Evolutionary conservation across 2,797 vertebrate species (phyloP).

Genomic region (Carcharodon carcharias): DNA sequence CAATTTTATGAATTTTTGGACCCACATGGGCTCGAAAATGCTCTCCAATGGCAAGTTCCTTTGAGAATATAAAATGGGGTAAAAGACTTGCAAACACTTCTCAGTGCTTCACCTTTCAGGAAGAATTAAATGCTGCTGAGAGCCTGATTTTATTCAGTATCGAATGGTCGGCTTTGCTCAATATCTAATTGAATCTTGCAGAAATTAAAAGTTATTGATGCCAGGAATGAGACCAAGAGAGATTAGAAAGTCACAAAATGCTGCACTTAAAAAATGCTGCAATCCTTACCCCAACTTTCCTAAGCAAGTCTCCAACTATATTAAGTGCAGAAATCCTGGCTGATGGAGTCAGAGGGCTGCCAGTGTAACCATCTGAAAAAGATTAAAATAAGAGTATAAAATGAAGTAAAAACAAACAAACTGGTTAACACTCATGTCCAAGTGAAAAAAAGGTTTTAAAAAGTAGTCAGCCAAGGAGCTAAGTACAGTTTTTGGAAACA

Average conservation of each 20-base stretch:
- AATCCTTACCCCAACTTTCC: conserved; percentile 89
- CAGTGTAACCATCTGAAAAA: conserved; percentile 66
- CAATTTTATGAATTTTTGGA: not conserved
- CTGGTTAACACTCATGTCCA: not conserved
- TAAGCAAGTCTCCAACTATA: conserved; percentile 89
- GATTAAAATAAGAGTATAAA: conserved; percentile 45
- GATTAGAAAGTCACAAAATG: not conserved
- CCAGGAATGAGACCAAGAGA: not conserved
- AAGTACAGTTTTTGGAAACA: not conserved
- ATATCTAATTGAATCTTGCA: too few species aligned
- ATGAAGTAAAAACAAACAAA: not conserved
- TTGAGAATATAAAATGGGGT: not conserved
- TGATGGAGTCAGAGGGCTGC: conserved; percentile 85
- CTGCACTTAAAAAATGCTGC: conserved; percentile 27
- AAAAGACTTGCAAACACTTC: not conserved
- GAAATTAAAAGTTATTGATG: not conserved
- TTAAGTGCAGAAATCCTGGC: conserved; percentile 94
- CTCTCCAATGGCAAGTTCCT: not conserved
- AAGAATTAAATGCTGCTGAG: not conserved
- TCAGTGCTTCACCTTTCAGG: not conserved
- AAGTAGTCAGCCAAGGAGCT: not conserved
- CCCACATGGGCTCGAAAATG: not conserved
- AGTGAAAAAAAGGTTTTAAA: not conserved
- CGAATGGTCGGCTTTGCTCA: not conserved
- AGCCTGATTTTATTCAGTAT: not conserved